A percentile compares a stretch with the other conserved stretches of the same genome.
Evolutionary conservation across 2,888 invertebrate genomes (phyloP).

Genomic region (Desoria tigrina): DNA sequence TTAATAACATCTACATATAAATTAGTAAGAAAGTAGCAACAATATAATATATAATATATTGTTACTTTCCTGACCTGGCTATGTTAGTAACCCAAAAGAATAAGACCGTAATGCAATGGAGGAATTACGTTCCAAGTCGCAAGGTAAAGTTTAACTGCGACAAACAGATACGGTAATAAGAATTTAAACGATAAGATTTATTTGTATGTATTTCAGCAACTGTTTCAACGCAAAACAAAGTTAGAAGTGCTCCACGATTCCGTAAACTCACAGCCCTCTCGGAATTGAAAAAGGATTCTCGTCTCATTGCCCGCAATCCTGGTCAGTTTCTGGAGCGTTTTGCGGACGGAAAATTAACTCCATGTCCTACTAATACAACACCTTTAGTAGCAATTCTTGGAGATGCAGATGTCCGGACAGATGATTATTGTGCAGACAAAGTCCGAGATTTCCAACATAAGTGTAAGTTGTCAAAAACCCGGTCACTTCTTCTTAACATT

Average conservation of each 20-base stretch:
- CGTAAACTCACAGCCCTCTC: background rate
- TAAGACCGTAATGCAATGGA: too few relatives aligned
- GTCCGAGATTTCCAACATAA: background rate
- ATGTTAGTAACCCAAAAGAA: too few relatives aligned
- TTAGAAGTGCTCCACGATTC: background rate
- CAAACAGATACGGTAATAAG: too few relatives aligned
- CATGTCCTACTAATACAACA: background rate
- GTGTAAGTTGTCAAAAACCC: background rate
- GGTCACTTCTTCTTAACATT: constrained; percentile 13
- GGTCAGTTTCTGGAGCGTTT: background rate
- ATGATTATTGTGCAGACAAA: background rate
- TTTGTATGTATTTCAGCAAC: constrained; percentile 1
- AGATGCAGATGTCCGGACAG: background rate
- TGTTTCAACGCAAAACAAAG: constrained; percentile 1
- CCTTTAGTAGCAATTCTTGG: background rate
- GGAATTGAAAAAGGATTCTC: background rate
- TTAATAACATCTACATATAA: too few relatives aligned
- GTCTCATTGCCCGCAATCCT: constrained; percentile 5
- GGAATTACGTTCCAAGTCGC: too few relatives aligned
- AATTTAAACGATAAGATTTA: too few relatives aligned
- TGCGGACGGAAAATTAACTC: constrained; percentile 1
- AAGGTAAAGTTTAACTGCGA: too few relatives aligned
- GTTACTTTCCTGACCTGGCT: too few relatives aligned
- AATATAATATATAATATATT: too few relatives aligned
- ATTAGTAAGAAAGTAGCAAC: too few relatives aligned